These are phyloP conservation scores for Epinephelus lanceolatus DNA, from an alignment of 2,113 vertebrate species.

Conservation along the genomic window DNA sequence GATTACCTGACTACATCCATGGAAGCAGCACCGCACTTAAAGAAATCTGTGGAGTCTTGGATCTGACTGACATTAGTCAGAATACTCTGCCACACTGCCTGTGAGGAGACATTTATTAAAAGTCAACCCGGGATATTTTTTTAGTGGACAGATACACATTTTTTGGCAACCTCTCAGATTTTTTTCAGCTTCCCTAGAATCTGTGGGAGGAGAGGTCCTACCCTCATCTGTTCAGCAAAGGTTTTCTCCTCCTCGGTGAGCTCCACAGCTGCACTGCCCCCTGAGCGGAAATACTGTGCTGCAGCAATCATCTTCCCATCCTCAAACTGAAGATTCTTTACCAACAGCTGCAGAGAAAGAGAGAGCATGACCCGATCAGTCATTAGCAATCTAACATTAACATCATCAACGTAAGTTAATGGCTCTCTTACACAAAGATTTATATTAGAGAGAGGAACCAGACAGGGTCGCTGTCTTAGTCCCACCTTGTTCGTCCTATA, in stretches of 20 bases:
- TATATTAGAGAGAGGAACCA: neutral
- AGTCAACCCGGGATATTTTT: neutral
- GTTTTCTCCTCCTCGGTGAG: slow-evolving; percentile 86
- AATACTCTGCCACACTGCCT: slow-evolving; percentile 89
- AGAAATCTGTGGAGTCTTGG: slow-evolving; percentile 90
- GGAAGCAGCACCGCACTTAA: slow-evolving; percentile 91
- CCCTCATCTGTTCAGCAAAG: slow-evolving; percentile 86
- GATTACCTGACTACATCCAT: slow-evolving; percentile 92
- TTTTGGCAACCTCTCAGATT: neutral
- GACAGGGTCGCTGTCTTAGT: neutral
- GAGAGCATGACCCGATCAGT: neutral
- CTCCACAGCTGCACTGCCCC: slow-evolving; percentile 81
- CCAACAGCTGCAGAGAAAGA: slow-evolving; percentile 81
- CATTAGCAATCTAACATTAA: no score
- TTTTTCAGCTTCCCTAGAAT: neutral
- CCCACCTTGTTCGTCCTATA: neutral
- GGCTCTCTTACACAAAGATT: slow-evolving; percentile 1
- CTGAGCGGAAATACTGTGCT: slow-evolving; percentile 84
- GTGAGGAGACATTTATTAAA: slow-evolving; percentile 31
- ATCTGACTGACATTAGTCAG: slow-evolving; percentile 84
- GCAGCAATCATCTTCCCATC: slow-evolving; percentile 90
- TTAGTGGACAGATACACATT: neutral
- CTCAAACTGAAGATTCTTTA: slow-evolving; percentile 91
- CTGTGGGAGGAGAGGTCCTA: slow-evolving; percentile 35
- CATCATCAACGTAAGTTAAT: neutral